Evolutionary conservation across 2,113 vertebrate species (phyloP).

Genomic region (Baryphthengus martii): DNA sequence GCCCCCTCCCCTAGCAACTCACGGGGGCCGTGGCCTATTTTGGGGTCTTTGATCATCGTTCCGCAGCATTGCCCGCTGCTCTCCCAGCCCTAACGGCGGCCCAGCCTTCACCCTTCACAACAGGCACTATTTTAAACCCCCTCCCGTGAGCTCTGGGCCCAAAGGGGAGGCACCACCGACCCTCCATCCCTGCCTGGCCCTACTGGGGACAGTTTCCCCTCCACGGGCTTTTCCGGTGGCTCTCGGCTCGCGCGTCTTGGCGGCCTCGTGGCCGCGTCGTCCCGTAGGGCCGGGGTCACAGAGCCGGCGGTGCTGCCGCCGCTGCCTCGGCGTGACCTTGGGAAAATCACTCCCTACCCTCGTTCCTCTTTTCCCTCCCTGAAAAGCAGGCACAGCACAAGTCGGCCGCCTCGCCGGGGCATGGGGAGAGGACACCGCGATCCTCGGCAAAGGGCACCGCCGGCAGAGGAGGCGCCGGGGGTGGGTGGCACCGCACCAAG

Average conservation of each 20-base stretch:
- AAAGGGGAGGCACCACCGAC: rapidly evolving
- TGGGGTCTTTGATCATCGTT: background rate
- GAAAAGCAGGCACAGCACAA: background rate
- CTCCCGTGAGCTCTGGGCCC: background rate
- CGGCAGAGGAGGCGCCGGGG: rapidly evolving
- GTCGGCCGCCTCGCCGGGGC: rapidly evolving
- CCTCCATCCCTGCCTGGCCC: background rate
- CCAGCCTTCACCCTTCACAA: background rate
- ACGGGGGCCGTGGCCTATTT: background rate
- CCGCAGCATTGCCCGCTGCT: background rate
- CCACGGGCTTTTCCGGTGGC: rapidly evolving
- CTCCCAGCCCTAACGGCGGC: background rate
- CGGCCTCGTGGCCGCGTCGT: background rate
- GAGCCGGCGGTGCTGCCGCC: background rate
- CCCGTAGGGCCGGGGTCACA: background rate
- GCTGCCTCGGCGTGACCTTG: conserved; percentile 15
- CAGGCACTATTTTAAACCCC: background rate
- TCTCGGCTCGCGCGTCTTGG: background rate
- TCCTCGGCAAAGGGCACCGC: background rate
- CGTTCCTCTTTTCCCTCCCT: background rate
- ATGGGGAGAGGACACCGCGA: background rate
- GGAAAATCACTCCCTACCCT: background rate
- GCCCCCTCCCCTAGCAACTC: background rate
- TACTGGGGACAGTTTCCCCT: background rate
- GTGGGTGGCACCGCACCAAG: background rate